Evolutionary conservation across 2,888 invertebrate genomes (phyloP).

Genomic region (Phortica okadai): DNA sequence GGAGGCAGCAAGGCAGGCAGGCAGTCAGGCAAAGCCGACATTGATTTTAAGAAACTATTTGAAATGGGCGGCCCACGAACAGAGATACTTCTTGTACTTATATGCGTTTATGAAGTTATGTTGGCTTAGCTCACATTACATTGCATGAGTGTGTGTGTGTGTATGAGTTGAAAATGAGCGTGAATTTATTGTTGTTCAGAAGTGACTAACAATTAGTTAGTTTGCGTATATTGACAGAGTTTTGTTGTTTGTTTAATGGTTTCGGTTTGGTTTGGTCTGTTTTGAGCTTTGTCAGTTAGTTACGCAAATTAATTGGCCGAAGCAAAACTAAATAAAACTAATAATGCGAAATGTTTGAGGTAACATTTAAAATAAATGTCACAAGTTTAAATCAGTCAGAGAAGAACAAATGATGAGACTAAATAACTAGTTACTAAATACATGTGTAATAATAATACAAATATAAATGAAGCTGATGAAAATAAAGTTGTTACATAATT

Average conservation of each 20-base stretch:
- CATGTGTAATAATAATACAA: too few relatives aligned
- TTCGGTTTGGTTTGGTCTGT: background rate
- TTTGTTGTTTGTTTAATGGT: background rate
- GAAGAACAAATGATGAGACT: too few relatives aligned
- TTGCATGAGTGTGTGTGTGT: background rate
- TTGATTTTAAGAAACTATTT: constrained; percentile 10
- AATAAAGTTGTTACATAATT: too few relatives aligned
- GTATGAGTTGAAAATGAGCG: too few relatives aligned
- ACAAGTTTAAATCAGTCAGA: too few relatives aligned
- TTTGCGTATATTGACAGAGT: background rate
- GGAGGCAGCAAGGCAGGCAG: background rate
- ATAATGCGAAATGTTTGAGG: too few relatives aligned
- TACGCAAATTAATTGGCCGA: too few relatives aligned
- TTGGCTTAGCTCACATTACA: background rate
- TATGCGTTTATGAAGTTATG: background rate
- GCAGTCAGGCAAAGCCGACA: background rate
- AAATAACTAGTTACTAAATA: too few relatives aligned
- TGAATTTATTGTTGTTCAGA: background rate
- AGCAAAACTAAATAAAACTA: too few relatives aligned
- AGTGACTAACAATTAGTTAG: background rate
- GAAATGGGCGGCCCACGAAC: background rate
- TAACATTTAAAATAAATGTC: too few relatives aligned
- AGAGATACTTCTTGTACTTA: background rate
- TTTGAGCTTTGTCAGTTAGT: too few relatives aligned
- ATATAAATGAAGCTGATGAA: too few relatives aligned